These are phyloP conservation scores for Tetraneura akinire DNA, from an alignment of 1,140 invertebrate genomes.

Conservation along the genomic window DNA sequence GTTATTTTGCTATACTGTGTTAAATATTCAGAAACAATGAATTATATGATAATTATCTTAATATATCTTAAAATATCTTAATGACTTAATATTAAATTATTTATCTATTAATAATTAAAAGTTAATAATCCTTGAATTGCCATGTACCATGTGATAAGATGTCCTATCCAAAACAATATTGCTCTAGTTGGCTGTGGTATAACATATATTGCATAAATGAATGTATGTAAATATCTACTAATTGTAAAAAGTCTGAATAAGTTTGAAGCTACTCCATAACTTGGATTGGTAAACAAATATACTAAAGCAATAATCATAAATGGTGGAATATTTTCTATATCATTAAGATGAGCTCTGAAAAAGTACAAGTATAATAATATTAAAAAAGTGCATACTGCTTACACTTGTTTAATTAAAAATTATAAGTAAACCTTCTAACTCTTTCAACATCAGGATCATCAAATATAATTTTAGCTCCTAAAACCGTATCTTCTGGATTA, in stretches of 20 bases:
- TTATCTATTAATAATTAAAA: conserved; percentile 1
- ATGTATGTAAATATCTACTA: conserved; percentile 64
- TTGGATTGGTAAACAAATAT: conserved; percentile 66
- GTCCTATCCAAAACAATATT: conserved; percentile 62
- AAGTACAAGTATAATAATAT: conserved; percentile 16
- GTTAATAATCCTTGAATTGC: conserved; percentile 55
- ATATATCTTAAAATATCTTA: too few species aligned
- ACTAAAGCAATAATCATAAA: conserved; percentile 65
- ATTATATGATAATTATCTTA: too few species aligned
- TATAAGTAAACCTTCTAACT: conserved; percentile 58
- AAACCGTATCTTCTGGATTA: conserved; percentile 63
- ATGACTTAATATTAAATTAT: not conserved
- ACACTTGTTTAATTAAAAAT: too few species aligned
- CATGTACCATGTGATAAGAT: conserved; percentile 63
- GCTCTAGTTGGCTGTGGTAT: conserved; percentile 65
- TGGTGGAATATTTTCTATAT: conserved; percentile 65
- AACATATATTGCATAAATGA: conserved; percentile 64
- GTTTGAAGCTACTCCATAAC: conserved; percentile 60
- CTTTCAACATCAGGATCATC: conserved; percentile 65
- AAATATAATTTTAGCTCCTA: conserved; percentile 60
- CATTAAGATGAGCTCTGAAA: conserved; percentile 68
- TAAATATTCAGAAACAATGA: too few species aligned
- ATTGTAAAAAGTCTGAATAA: conserved; percentile 66
- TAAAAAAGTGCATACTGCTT: not conserved
- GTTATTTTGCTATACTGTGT: too few species aligned